Base-by-base conservation (phyloP, 1,140 invertebrate species). In the Atopsyche davidsoni region DNA sequence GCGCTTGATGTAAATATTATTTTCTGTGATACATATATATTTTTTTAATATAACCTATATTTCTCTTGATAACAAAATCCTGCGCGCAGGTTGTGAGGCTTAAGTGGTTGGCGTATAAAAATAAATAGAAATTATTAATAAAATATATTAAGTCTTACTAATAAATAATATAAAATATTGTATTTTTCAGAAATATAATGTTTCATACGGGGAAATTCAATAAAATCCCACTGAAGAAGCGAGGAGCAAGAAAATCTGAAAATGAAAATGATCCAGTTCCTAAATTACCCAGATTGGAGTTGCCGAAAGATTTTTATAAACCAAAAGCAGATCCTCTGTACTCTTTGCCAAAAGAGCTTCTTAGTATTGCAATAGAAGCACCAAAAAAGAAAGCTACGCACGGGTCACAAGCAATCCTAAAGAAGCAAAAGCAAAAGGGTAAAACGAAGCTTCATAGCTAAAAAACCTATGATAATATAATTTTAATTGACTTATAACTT, bases 291-390 rank as follows among this genome's bases (percentile, higher is more conserved):
- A 69, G 65, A 59, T 62, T 72, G 24, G 60, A 66, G 46, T 62
- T 75, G 59, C 75, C 75, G 4, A 68, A 71, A 11, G 73, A 76
- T 60, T 76, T 75, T 55, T 24, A 39, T 6, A 71, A 74, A 62
- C 68, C 75, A 24, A 60, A 67, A 48, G 70, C 70, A 23, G 65
- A 69, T 35, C 71, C 74, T 3, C 53, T 77, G 43, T 78, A 75
- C 64, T 71, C 70, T 7, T 52, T 77, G 32, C 75, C 76, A 1
- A 69, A 75, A 54, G 73, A 78, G 62, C 61, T 77, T 36, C 54
- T 76, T 10, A 28, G 19, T 24, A 32, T 57, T 16, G 16, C 54
- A 13, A 19, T 50, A 7, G 46, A 40, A 9, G 31, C 35, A 16
- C 10, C 46, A 32, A 57, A 48, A 31, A 42, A 49, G 35, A 42